Evolutionary conservation across 2,113 vertebrate genomes (phyloP).

Genomic region (Leptodactylus fuscus): DNA sequence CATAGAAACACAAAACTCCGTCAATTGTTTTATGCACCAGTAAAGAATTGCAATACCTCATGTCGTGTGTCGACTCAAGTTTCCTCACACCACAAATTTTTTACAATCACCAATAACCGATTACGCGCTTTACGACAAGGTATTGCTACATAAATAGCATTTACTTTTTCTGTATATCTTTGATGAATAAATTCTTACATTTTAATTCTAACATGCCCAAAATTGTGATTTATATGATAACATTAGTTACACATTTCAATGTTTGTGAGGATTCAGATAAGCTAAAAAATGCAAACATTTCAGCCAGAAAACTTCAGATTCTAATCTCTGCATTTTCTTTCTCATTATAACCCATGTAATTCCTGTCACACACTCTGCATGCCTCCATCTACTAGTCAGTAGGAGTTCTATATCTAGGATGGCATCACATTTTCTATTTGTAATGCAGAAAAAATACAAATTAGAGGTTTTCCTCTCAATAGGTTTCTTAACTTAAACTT

Average conservation of each 20-base stretch:
- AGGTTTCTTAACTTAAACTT: not conserved
- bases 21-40: slow-evolving; percentile 26
- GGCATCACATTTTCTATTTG: not conserved
- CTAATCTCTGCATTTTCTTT: not conserved
- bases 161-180: not conserved
- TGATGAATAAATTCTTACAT: not conserved
- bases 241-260: not conserved
- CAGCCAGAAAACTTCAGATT: not conserved
- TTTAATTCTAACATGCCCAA: not conserved
- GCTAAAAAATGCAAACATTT: not conserved
- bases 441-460: not conserved
- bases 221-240: slow-evolving; percentile 1
- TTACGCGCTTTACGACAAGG: not conserved
- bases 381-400: not conserved
- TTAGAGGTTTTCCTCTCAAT: not conserved
- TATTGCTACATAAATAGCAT: not conserved
- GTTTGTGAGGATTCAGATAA: not conserved
- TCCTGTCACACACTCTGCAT: not conserved
- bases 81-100: not conserved
- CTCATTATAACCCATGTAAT: not conserved
- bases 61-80: not conserved
- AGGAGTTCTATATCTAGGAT: not conserved
- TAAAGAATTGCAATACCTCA: slow-evolving; percentile 24
- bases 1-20: slow-evolving; percentile 2
- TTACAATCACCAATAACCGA: slow-evolving; percentile 1